phyloP scores from a whole-genome alignment of 2,113 vertebrate genomes.

The Paramisgurnus dabryanus region DNA sequence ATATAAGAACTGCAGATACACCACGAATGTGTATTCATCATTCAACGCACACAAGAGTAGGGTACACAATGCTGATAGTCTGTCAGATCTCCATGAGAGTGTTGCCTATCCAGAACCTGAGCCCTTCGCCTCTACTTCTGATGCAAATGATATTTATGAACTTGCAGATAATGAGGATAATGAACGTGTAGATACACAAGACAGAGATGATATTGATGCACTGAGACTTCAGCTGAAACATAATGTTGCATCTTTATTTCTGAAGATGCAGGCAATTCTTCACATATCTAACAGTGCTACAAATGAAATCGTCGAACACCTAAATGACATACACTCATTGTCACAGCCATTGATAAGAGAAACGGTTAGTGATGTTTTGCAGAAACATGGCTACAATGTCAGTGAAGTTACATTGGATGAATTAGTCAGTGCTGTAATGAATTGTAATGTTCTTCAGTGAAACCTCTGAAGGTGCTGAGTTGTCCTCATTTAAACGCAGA shows the following conservation, averaged over 20 bases:
- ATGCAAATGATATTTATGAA: background rate
- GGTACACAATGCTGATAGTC: slow-evolving; percentile 1
- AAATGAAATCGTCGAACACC: background rate
- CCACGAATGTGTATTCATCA: slow-evolving; percentile 8
- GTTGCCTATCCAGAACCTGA: background rate
- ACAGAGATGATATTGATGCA: background rate
- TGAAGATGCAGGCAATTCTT: slow-evolving; percentile 8
- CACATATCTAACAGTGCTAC: slow-evolving; percentile 6
- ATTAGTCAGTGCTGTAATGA: slow-evolving; percentile 31
- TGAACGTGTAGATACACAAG: background rate
- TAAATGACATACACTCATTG: background rate
- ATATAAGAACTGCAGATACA: slow-evolving; percentile 11
- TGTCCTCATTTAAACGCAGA: slow-evolving; percentile 23
- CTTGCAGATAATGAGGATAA: background rate
- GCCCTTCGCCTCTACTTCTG: background rate
- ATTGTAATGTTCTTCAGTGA: slow-evolving; percentile 23
- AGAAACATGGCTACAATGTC: slow-evolving; percentile 1
- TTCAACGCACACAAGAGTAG: slow-evolving; percentile 18
- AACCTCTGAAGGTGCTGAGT: slow-evolving; percentile 23
- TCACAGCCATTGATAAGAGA: background rate
- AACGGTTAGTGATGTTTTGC: slow-evolving; percentile 19
- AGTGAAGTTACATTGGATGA: slow-evolving; percentile 15
- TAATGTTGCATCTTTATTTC: slow-evolving; percentile 9
- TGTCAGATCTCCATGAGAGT: background rate
- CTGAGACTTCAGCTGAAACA: slow-evolving; percentile 8